Conservation (phyloP, 2,113 vertebrate species). For the Engraulis encrasicolus region DNA sequence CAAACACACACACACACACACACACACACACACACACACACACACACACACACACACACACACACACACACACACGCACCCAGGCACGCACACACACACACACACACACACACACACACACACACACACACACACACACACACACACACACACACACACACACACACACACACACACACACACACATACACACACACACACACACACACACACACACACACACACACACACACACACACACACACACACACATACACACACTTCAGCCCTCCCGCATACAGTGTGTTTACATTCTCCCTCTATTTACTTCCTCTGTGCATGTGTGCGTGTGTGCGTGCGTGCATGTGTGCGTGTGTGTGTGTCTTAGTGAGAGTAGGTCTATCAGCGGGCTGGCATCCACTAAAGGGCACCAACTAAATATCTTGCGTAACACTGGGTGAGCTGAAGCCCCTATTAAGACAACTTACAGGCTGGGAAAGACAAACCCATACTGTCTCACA, state of each 20-base stretch:
- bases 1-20: not conserved
- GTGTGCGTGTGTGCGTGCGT: not conserved
- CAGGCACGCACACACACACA: no score
- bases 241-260: not conserved
- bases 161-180: slow-evolving; percentile 30
- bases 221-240: not conserved
- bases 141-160: slow-evolving; percentile 27
- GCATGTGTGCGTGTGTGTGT: not conserved
- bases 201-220: not conserved
- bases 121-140: slow-evolving; percentile 9
- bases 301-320: not conserved
- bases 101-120: not conserved
- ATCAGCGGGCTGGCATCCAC: not conserved
- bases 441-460: not conserved
- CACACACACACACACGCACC: not conserved
- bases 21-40: no score
- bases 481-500: not conserved
- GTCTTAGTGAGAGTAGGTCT: not conserved
- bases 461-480: not conserved
- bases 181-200: not conserved
- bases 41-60: not conserved
- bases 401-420: not conserved
- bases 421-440: not conserved
- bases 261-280: no score
- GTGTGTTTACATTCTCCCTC: no score